Conservation (phyloP, 2,113 vertebrate species). For the Aix galericulata region DNA sequence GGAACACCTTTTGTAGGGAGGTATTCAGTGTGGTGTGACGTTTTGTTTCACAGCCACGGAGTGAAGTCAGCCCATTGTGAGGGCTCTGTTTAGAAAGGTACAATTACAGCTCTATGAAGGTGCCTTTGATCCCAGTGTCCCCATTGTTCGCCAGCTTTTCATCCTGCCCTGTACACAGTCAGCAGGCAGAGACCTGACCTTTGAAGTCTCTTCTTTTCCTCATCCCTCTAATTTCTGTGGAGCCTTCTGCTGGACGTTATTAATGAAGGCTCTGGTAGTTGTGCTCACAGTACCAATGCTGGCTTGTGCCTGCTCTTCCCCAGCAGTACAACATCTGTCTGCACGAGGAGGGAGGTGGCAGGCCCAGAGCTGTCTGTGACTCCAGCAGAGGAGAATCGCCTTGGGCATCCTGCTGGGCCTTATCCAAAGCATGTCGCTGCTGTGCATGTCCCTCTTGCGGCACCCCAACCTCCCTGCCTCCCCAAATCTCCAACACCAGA, state of each 20-base stretch:
- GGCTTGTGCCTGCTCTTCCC: neutral
- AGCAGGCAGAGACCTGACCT: neutral
- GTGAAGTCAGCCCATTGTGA: neutral
- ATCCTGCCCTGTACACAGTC: neutral
- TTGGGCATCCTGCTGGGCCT: neutral
- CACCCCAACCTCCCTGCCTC: neutral
- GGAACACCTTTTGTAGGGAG: neutral
- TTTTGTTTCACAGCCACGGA: neutral
- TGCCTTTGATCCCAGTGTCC: constrained; percentile 38
- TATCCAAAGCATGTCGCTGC: neutral
- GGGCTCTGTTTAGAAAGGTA: neutral
- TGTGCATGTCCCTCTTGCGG: neutral
- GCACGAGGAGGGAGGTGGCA: neutral
- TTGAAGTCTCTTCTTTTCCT: constrained; percentile 1
- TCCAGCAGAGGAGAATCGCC: neutral
- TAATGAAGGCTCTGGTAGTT: neutral
- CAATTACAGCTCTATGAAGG: neutral
- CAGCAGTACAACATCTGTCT: neutral
- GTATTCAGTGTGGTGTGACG: neutral
- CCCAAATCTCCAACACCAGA: neutral
- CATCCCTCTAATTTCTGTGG: neutral
- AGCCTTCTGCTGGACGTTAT: neutral
- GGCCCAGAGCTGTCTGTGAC: neutral
- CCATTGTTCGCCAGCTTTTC: constrained; percentile 31
- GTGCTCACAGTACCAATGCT: neutral